Evolutionary conservation across 2,797 vertebrate species (phyloP).

Genomic region (Crenuchus spilurus): DNA sequence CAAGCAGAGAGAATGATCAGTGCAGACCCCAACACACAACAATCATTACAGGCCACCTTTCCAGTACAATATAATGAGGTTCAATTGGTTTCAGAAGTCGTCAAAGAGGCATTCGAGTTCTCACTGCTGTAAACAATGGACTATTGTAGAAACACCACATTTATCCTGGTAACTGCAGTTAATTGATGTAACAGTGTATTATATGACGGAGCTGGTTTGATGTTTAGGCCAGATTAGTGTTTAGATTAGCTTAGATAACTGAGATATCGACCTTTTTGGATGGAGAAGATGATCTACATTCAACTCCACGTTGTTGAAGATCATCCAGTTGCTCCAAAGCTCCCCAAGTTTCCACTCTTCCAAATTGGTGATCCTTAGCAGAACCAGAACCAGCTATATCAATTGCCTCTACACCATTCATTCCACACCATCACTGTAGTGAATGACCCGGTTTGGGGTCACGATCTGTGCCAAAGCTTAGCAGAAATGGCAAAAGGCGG

Average conservation of each 20-base stretch:
- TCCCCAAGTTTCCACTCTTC: not conserved
- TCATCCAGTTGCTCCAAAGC: no score
- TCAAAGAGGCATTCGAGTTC: slow-evolving; percentile 59
- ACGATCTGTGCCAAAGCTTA: not conserved
- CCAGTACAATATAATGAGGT: slow-evolving; percentile 67
- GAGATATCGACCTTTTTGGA: no score
- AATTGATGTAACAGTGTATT: slow-evolving; percentile 23
- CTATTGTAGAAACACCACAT: slow-evolving; percentile 60
- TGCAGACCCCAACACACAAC: slow-evolving; percentile 62
- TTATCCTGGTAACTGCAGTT: slow-evolving; percentile 43
- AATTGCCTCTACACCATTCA: not conserved
- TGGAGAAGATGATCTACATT: no score
- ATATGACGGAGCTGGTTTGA: slow-evolving; percentile 37
- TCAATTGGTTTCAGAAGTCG: slow-evolving; percentile 64
- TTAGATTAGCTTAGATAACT: no score
- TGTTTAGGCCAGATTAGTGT: slow-evolving; percentile 27
- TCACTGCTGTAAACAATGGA: slow-evolving; percentile 67
- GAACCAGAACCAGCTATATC: not conserved
- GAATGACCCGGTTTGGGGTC: slow-evolving; percentile 7
- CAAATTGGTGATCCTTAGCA: slow-evolving; percentile 5
- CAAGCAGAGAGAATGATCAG: slow-evolving; percentile 59
- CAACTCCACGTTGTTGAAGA: no score
- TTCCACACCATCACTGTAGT: slow-evolving; percentile 2
- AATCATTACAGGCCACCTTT: slow-evolving; percentile 69
- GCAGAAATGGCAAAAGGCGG: not conserved